Evolutionary conservation across 2,113 vertebrate species (phyloP), one percentile per base, ranked within the genome.

Genomic region (Elaphurus davidianus): DNA sequence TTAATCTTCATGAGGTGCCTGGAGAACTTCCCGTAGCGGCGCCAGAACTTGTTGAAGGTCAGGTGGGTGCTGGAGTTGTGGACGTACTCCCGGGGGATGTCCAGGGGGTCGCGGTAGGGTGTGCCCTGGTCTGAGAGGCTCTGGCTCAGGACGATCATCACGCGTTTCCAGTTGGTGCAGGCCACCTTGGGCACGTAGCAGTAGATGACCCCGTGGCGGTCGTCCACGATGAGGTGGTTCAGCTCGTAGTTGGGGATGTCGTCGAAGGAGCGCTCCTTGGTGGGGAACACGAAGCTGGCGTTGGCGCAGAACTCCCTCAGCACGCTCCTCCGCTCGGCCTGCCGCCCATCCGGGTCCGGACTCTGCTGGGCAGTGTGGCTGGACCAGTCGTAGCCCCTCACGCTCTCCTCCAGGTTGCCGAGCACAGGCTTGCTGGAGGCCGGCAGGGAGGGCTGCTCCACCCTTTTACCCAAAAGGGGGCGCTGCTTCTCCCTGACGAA

Each of bases 171-270:
- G 99, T 99, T 99, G 96, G 99, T 99, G 98, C 99, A 99, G 21
- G 99, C 99, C 92, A 99, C 99, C 98, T 99, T 99, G 89, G 99
- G 99, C 94, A 99, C 99, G 0, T 99, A 99, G 98, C 99, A 99
- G 99, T 99, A 99, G 99, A 99, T 99, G 92, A 99, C 97, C 0
- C 99, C 99, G 0, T 99, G 99, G 11, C 99, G 99, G 99, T 99
- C 99, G 0, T 99, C 99, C 97, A 99, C 99, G 0, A 99, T 99
- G 6, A 99, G 99, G 98, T 99, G 99, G 98, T 99, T 99, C 97
- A 99, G 99, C 97, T 99, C 99, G 0, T 99, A 99, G 98, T 99
- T 99, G 30, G 99, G 99, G 94, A 99, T 99, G 98, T 99, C 99
- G 0, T 99, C 99, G 25, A 99, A 99, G 2, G 99, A 99, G 40